Percentiles rank a stretch among this genome's conserved stretches.
Evolutionary conservation across 1,140 invertebrate genomes (phyloP).

Genomic region (Lasioglossum albipes): DNA sequence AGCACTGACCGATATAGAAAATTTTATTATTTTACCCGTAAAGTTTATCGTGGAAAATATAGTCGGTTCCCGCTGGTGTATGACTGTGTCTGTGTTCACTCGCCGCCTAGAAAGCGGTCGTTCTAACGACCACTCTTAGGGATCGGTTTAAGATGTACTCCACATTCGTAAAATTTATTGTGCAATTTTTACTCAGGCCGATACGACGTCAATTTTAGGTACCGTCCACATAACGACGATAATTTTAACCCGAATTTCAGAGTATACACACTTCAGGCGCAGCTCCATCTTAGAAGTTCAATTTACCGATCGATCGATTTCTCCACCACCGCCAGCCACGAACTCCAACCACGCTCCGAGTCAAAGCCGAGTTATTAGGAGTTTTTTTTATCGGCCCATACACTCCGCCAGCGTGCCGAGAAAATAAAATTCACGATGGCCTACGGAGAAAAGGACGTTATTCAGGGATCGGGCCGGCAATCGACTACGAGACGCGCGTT

Average conservation of each 20-base stretch:
- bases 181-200: conserved; percentile 37
- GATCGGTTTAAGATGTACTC: not conserved
- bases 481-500: not conserved
- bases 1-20: not conserved
- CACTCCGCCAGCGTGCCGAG: not conserved
- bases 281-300: not conserved
- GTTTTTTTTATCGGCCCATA: not conserved
- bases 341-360: not conserved
- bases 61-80: not conserved
- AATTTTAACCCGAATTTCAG: conserved; percentile 26
- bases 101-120: not conserved
- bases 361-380: not conserved
- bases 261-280: too few relatives aligned
- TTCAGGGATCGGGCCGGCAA: not conserved
- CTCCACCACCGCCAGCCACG: too few relatives aligned
- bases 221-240: not conserved
- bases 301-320: not conserved
- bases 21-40: conserved; percentile 53
- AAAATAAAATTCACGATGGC: not conserved
- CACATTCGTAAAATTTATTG: conserved; percentile 29
- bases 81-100: too few relatives aligned
- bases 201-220: conserved; percentile 15
- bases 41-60: conserved; percentile 35
- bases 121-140: not conserved
- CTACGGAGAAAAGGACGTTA: not conserved